Conservation (phyloP, 2,113 vertebrate genomes). For the human (Homo sapiens) region GRCh38 chr3:126314001-126314500, state of each 20-base stretch:
- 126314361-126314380: neutral
- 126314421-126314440: neutral
- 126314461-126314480: neutral
- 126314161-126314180: neutral
- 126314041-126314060: neutral
- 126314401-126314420: neutral
- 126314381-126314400: neutral
- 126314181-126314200: neutral
- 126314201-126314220: neutral
- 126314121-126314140: neutral
- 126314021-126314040: neutral
- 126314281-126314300: neutral
- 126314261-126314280: neutral
- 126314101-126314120: neutral
- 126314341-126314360: neutral
- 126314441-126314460: neutral
- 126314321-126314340: neutral
- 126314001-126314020: neutral
- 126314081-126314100: neutral
- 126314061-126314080: neutral
- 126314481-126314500: neutral
- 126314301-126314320: neutral
- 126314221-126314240: neutral
- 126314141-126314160: neutral
- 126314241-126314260: neutral